A percentile compares a stretch with the other conserved stretches of the same genome.
phyloP scores from a whole-genome alignment of 2,888 invertebrate genomes.

The Nowickia ferox region DNA sequence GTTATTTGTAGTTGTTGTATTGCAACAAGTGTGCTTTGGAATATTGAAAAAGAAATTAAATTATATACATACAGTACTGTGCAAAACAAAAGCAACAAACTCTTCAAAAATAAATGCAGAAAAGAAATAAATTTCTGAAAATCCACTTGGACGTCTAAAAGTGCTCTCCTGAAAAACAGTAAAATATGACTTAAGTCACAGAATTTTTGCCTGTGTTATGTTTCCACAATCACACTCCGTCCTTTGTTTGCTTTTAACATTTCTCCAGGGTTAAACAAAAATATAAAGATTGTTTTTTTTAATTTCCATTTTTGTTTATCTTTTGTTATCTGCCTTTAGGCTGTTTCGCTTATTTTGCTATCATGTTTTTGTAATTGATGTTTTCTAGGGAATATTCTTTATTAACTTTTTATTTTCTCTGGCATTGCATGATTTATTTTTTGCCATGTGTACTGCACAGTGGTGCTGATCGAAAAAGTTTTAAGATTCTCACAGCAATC shows the following conservation, averaged over 20 bases:
- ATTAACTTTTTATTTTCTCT: neutral
- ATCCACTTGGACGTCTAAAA: no score
- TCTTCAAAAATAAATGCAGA: no score
- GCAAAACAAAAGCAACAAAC: no score
- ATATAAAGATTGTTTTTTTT: constrained; percentile 20
- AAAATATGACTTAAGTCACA: no score
- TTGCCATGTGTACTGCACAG: neutral
- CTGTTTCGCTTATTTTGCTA: neutral
- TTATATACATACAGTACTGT: no score
- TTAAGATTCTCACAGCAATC: no score
- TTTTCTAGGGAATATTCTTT: neutral
- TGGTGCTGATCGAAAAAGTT: neutral
- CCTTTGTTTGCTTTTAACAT: neutral
- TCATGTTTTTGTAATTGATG: constrained; percentile 4
- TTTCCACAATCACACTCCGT: neutral
- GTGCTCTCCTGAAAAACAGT: no score
- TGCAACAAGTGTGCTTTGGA: no score
- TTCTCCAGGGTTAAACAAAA: constrained; percentile 18
- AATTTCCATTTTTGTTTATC: neutral
- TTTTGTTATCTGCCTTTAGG: constrained; percentile 32
- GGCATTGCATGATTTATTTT: neutral
- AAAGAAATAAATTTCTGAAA: no score
- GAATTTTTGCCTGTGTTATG: no score
- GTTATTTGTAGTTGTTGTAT: no score
- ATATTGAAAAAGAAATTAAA: no score